These are phyloP conservation scores for Mesorhabditis belari DNA, from an alignment of 2,888 invertebrate species.

Conservation along the genomic window DNA sequence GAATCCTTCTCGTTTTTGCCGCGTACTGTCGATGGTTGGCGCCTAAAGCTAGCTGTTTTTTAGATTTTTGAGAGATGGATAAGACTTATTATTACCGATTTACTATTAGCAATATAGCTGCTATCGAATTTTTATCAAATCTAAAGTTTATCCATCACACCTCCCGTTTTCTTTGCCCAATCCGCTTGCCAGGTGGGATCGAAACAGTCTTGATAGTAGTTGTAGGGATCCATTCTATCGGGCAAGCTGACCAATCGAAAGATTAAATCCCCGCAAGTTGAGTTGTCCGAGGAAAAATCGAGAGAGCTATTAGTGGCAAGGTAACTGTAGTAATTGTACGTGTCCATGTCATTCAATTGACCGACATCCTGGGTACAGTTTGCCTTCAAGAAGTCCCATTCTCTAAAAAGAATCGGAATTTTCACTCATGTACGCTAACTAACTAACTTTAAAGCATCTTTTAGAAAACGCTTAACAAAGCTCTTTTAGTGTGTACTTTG, in stretches of 20 bases:
- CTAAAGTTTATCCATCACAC: background rate
- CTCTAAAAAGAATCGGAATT: slow-evolving; percentile 11
- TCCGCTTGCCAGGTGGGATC: slow-evolving; percentile 1
- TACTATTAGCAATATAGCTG: too few species aligned
- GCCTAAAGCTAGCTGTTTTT: background rate
- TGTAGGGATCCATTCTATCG: slow-evolving; percentile 12
- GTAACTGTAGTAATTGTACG: slow-evolving; percentile 2
- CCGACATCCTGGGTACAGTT: slow-evolving; percentile 11
- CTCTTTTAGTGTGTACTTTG: too few species aligned
- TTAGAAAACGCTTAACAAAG: too few species aligned
- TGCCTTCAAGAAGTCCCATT: slow-evolving; percentile 27
- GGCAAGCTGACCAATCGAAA: background rate
- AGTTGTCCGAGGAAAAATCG: slow-evolving; percentile 20
- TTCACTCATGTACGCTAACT: background rate
- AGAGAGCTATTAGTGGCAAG: slow-evolving; percentile 16
- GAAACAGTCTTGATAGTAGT: slow-evolving; percentile 28
- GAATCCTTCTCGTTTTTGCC: background rate
- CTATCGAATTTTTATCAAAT: background rate
- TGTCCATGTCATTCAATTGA: background rate
- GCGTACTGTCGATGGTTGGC: background rate
- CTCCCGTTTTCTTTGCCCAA: too few species aligned
- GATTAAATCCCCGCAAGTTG: slow-evolving; percentile 24
- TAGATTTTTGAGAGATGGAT: too few species aligned
- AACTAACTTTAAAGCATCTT: too few species aligned
- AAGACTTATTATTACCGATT: too few species aligned